phyloP scores from a whole-genome alignment of 2,113 vertebrate genomes.

The Crotalus horridus region DNA sequence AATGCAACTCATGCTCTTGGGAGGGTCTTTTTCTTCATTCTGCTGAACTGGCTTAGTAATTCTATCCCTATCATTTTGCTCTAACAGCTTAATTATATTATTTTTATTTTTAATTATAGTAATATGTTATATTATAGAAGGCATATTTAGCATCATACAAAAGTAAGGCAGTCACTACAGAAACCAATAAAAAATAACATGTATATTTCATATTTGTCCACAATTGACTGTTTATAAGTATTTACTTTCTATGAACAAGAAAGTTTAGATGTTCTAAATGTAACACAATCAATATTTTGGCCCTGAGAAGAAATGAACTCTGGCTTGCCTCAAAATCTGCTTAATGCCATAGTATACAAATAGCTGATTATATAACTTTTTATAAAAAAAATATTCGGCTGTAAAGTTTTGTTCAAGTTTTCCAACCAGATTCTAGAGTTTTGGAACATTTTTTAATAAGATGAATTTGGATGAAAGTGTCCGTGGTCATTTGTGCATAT shows the following conservation, averaged over 20 bases:
- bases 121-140: background rate
- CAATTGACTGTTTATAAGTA: conserved; percentile 29
- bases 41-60: background rate
- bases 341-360: conserved; percentile 38
- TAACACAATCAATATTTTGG: conserved; percentile 45
- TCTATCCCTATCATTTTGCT: background rate
- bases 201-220: conserved; percentile 15
- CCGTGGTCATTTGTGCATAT: background rate
- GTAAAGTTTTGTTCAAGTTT: conserved; percentile 13
- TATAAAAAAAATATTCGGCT: background rate
- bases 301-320: conserved; percentile 10
- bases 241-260: conserved; percentile 47
- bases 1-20: background rate
- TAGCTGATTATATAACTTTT: conserved; percentile 25
- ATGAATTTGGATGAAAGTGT: background rate
- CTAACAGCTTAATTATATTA: background rate
- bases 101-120: background rate
- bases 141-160: conserved; percentile 23
- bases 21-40: background rate
- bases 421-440: conserved; percentile 11
- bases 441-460: conserved; percentile 17
- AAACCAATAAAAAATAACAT: conserved; percentile 25
- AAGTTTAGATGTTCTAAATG: conserved; percentile 35
- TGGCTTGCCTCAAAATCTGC: conserved; percentile 46
- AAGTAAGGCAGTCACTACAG: conserved; percentile 29